Evolutionary conservation across 1,140 invertebrate species (phyloP).

Genomic region (Solenopsis invicta): DNA sequence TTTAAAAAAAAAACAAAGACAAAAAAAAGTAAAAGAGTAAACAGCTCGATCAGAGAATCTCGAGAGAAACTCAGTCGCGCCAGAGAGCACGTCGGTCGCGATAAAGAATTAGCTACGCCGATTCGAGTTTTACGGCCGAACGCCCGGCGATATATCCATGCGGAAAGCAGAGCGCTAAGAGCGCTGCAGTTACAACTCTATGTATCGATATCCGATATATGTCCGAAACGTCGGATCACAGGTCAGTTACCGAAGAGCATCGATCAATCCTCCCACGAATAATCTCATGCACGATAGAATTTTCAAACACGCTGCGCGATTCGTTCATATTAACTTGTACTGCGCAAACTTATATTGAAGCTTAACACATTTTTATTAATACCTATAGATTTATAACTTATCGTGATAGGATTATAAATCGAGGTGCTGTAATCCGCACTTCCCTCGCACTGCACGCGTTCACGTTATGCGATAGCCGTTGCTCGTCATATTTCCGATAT

Average conservation of each 20-base stretch:
- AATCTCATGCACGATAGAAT: conserved; percentile 43
- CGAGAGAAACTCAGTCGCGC: conserved; percentile 9
- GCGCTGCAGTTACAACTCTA: conserved; percentile 35
- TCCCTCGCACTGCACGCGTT: background rate
- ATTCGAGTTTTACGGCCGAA: conserved; percentile 49
- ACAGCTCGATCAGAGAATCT: conserved; percentile 13
- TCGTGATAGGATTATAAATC: background rate
- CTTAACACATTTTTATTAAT: background rate
- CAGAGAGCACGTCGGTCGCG: conserved; percentile 14
- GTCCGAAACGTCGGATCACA: conserved; percentile 38
- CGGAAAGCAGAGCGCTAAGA: conserved; percentile 49
- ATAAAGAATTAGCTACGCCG: conserved; percentile 52
- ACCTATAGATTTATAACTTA: background rate
- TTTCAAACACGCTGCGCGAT: conserved; percentile 37
- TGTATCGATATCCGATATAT: conserved; percentile 60
- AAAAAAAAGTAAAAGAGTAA: background rate
- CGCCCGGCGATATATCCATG: conserved; percentile 42
- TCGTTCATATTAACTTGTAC: background rate
- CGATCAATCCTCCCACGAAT: conserved; percentile 38
- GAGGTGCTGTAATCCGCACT: background rate
- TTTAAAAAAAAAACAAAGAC: background rate
- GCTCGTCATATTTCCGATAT: background rate
- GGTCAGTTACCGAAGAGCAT: conserved; percentile 50
- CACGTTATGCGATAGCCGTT: background rate
- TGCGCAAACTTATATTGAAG: background rate